Evolutionary conservation across 2,888 invertebrate genomes (phyloP), one percentile per base, ranked within the genome.

Genomic region (Lasioglossum calceatum): DNA sequence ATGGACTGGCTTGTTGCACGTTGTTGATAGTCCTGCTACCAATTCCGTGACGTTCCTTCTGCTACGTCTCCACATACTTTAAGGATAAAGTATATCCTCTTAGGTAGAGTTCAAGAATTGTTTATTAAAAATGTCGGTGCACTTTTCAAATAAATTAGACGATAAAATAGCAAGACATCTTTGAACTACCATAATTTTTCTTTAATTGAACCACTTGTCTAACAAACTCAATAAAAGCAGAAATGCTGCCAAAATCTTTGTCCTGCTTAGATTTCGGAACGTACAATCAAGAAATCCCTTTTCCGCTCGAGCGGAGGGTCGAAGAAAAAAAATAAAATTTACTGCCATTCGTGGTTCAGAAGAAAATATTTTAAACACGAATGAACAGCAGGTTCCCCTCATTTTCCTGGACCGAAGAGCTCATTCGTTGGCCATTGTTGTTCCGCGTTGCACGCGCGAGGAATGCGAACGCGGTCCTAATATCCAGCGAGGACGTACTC

Each of bases 391-490:
- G 1, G n/a, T 27, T 19, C 39, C 70, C 54, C 71, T 67, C 67
- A 84, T 81, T 64, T 82, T 73, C 64, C 67, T 19, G 50, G 39
- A 42, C 19, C n/a, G 42, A 2, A 39, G 75, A 76, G 73, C 58
- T 79, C 77, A 82, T 58, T 79, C 79, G 83, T 79, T 5, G 84
- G 85, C 89, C 91, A 88, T 90, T 90, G 87, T 88, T 87, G 86
- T 86, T 87, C 72, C 85, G 81, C 42, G 80, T 47, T 74, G 77
- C 74, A 44, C 54, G 64, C 79, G 70, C 72, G 74, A 80, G 87
- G 87, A 87, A 87, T 89, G 77, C 64, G 70, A 70, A 85, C 81
- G 72, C 75, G 77, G 36, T 23, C 27, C 79, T 79, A 80, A 85
- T 80, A 85, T 81, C 87, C 58, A 50, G 16, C n/a, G 12, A 16